Evolutionary conservation across 2,797 vertebrate genomes (phyloP).

Genomic region (Anguilla pacifica): DNA sequence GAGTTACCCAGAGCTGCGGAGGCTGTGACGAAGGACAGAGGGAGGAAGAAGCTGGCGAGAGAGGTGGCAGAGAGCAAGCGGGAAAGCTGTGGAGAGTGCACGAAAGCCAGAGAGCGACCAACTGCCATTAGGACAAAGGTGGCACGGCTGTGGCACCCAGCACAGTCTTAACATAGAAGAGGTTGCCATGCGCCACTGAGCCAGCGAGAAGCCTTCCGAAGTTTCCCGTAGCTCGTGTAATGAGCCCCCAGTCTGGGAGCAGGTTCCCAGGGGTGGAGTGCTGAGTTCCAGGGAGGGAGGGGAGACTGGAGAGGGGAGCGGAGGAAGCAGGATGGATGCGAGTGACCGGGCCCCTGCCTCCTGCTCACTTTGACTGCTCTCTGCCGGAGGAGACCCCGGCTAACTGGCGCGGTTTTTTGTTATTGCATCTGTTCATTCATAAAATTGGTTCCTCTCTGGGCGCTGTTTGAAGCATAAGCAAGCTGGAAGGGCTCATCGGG

Average conservation of each 20-base stretch:
- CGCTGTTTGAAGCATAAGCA: slow-evolving; percentile 62
- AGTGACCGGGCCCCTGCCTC: slow-evolving; percentile 45
- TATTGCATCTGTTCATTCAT: slow-evolving; percentile 20
- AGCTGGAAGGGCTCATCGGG: slow-evolving; percentile 57
- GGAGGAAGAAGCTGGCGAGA: slow-evolving; percentile 43
- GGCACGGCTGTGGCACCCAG: slow-evolving; percentile 65
- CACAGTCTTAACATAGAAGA: slow-evolving; percentile 52
- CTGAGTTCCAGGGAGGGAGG: slow-evolving; percentile 42
- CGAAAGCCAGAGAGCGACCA: slow-evolving; percentile 71
- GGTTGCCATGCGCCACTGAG: not conserved
- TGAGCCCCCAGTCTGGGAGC: slow-evolving; percentile 46
- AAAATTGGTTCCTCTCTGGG: slow-evolving; percentile 48
- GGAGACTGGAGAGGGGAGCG: slow-evolving; percentile 33
- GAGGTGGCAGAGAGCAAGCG: slow-evolving; percentile 64
- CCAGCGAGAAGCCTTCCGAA: not conserved
- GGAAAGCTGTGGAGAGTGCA: slow-evolving; percentile 58
- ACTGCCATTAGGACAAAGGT: slow-evolving; percentile 79
- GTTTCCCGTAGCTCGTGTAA: slow-evolving; percentile 40
- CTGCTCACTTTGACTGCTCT: slow-evolving; percentile 26
- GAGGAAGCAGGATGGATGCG: slow-evolving; percentile 37
- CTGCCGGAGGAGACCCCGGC: not conserved
- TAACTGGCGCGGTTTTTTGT: slow-evolving; percentile 14
- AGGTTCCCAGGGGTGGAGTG: slow-evolving; percentile 47
- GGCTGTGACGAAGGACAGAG: slow-evolving; percentile 54
- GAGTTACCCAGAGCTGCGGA: slow-evolving; percentile 59